A percentile compares a stretch with the other conserved stretches of the same genome.
Evolutionary conservation across 2,797 vertebrate species (phyloP).

Genomic region (Mormyrus proboscirostris): DNA sequence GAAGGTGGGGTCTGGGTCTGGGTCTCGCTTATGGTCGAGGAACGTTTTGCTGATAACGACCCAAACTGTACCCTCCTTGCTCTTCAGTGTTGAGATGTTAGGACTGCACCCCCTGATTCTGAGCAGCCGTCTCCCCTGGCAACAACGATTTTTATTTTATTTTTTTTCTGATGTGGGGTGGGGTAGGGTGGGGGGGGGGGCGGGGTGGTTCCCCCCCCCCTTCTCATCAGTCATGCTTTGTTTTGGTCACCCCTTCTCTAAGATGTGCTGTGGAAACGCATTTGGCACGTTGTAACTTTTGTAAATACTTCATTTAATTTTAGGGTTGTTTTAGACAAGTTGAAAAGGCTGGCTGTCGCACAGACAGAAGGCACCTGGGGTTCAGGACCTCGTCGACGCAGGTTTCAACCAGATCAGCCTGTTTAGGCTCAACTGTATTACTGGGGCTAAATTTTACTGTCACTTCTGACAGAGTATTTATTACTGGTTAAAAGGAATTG

Average conservation of each 20-base stretch:
- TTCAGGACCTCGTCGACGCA: constrained; percentile 2
- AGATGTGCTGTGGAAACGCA: constrained; percentile 15
- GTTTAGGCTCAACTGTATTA: background rate
- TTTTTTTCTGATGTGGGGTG: background rate
- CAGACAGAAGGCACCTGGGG: background rate
- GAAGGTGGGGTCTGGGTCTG: background rate
- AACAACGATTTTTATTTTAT: background rate
- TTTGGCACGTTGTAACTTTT: constrained; percentile 20
- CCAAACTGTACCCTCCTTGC: background rate
- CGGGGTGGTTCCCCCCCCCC: too few species aligned
- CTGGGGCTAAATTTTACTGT: constrained; percentile 10
- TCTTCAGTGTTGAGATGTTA: background rate
- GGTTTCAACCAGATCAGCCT: constrained; percentile 5
- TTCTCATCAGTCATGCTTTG: background rate
- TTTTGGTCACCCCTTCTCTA: constrained; percentile 10
- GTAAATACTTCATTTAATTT: constrained; percentile 27
- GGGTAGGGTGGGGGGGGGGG: background rate
- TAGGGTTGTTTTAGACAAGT: constrained; percentile 21
- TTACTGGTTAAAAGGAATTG: background rate
- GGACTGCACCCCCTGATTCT: background rate
- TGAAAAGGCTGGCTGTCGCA: constrained; percentile 16
- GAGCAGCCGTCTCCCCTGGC: constrained; percentile 1
- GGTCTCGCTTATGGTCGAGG: background rate
- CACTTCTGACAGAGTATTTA: background rate
- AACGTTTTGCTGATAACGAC: constrained; percentile 5